phyloP scores from a whole-genome alignment of 2,797 vertebrate species.

The Pempheris klunzingeri region DNA sequence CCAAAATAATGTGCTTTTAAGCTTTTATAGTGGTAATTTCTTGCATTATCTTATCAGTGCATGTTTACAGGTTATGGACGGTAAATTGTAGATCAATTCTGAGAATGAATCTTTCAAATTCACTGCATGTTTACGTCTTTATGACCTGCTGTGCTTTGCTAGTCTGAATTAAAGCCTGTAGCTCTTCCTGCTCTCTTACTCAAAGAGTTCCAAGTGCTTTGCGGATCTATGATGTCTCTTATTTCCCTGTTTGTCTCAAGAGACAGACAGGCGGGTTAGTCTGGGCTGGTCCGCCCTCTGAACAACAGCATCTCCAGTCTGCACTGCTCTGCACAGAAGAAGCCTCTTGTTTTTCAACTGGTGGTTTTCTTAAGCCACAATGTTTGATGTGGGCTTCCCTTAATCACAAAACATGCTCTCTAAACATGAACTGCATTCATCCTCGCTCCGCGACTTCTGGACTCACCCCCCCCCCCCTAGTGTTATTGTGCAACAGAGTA shows the following conservation, averaged over 20 bases:
- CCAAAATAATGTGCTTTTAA: not conserved
- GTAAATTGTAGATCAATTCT: not conserved
- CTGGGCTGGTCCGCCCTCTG: conserved; percentile 74
- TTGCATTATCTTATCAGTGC: not conserved
- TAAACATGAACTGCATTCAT: conserved; percentile 85
- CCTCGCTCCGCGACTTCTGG: conserved; percentile 73
- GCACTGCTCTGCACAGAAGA: conserved; percentile 73
- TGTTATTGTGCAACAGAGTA: conserved; percentile 78
- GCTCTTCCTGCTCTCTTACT: conserved; percentile 40
- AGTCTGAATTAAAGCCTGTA: conserved; percentile 24
- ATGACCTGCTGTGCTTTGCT: conserved; percentile 11
- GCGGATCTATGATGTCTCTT: conserved; percentile 59
- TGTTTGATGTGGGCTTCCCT: conserved; percentile 86
- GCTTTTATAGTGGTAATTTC: not conserved
- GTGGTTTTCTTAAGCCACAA: conserved; percentile 82
- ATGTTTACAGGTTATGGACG: not conserved
- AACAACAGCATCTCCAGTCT: conserved; percentile 79
- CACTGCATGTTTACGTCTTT: conserved; percentile 3
- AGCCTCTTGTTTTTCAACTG: conserved; percentile 85
- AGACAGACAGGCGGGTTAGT: conserved; percentile 79
- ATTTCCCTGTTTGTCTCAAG: conserved; percentile 72
- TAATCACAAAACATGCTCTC: conserved; percentile 88
- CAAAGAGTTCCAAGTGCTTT: conserved; percentile 48
- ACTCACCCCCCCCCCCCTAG: conserved; percentile 21
- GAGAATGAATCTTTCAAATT: not conserved